Evolutionary conservation across 2,797 vertebrate species (phyloP), one percentile per base, ranked within the genome.

Genomic region (Chromis chromis): DNA sequence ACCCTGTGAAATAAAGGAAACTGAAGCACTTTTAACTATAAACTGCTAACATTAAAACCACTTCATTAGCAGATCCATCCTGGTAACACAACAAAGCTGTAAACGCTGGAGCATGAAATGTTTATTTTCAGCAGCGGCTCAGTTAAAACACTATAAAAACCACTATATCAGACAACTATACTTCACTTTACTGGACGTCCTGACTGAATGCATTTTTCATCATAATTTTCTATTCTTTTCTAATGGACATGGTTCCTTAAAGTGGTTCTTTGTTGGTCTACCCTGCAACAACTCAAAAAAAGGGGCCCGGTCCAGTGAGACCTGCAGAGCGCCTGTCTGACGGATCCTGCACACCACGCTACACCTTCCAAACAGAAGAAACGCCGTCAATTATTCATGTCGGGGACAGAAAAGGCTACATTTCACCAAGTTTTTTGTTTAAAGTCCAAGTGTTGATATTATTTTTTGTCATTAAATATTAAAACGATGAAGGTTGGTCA

Each of bases 321-420:
- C 70, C 36, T 33, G 6, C 44, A 65, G 64, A 62, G 16, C 49
- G 59, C 24, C 53, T 49, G 39, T 78, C 57, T 54, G 72, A 81
- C 31, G 46, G 60, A 28, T 5, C 24, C 60, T 57, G 27, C 62
- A 48, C 86, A 81, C 74, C 72, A 56, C 31, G 63, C 65, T 81
- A 61, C 79, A 86, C 81, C 76, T 70, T 77, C 79, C 72, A 65
- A 79, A 86, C 70, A 42, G 65, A 76, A 91, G 77, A 81, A 63
- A 57, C 28, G 1, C 22, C 4, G 60, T 94, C 56, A 92, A 93
- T 93, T 85, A 93, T 94, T 93, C 48, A 94, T 89, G 44, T 8
- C 11, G 1, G 46, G 71, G 59, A 88, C 28, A 82, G 33, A 78
- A 86, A 89, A 86, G 78, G 75, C 77, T 78, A 55, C 25, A 77